Conservation (phyloP, 2,888 invertebrate species). For the Aquatica leii region DNA sequence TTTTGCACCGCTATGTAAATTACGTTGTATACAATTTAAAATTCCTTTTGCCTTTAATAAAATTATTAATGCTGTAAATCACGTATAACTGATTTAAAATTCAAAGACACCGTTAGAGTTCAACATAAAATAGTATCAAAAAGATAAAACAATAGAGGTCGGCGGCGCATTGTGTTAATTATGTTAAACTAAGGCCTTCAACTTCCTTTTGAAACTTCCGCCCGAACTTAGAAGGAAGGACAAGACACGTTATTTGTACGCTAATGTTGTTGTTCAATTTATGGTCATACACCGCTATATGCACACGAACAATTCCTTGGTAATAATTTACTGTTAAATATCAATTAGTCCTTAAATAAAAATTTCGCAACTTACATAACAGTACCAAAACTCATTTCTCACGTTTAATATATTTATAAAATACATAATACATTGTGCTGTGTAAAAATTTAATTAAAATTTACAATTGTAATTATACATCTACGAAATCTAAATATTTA, state of each 20-base stretch:
- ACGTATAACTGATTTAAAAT: slow-evolving; percentile 31
- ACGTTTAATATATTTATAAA: background rate
- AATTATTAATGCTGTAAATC: slow-evolving; percentile 30
- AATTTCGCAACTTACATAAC: background rate
- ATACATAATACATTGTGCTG: background rate
- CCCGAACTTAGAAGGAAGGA: slow-evolving; percentile 12
- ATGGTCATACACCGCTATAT: slow-evolving; percentile 35
- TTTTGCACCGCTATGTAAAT: too few species aligned
- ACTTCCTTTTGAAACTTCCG: slow-evolving; percentile 37
- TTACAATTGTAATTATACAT: background rate
- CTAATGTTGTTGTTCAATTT: slow-evolving; percentile 20
- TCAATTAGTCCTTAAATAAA: background rate
- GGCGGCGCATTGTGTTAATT: slow-evolving; percentile 5
- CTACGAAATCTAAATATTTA: background rate
- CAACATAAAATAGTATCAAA: slow-evolving; percentile 22
- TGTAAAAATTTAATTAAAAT: background rate
- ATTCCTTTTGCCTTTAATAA: too few species aligned
- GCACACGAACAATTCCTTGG: slow-evolving; percentile 6
- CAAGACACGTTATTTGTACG: slow-evolving; percentile 24
- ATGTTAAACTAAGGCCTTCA: slow-evolving; percentile 30
- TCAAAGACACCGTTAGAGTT: slow-evolving; percentile 31
- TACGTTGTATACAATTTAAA: too few species aligned
- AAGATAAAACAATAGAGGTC: slow-evolving; percentile 33
- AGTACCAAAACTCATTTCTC: background rate
- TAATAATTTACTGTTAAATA: slow-evolving; percentile 10